phyloP scores from a whole-genome alignment of 2,113 vertebrate species.

The Conger conger region DNA sequence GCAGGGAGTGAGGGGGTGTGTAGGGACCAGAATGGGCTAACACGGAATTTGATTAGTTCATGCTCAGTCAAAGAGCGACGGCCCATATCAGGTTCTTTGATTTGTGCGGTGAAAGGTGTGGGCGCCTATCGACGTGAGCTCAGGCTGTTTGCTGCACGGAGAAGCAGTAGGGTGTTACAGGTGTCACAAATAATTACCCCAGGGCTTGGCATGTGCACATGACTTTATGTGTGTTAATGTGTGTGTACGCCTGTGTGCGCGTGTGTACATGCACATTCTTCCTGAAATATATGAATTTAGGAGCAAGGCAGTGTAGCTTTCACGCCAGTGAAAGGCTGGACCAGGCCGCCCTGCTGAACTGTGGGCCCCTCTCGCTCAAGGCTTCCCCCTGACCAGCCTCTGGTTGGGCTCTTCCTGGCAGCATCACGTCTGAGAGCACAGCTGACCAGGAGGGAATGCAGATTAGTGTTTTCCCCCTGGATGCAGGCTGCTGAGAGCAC shows the following conservation, averaged over 20 bases:
- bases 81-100: conserved; percentile 6
- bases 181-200: conserved; percentile 37
- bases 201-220: neutral
- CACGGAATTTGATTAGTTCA: neutral
- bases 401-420: neutral
- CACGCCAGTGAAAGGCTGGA: neutral
- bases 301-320: neutral
- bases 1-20: neutral
- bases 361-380: neutral
- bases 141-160: neutral
- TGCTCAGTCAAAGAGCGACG: neutral
- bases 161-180: conserved; percentile 25
- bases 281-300: conserved; percentile 26
- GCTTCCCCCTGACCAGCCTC: neutral
- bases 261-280: no score
- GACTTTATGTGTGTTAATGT: neutral
- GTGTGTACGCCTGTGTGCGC: neutral
- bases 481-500: neutral
- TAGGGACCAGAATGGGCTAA: neutral
- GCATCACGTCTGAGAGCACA: neutral
- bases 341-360: neutral
- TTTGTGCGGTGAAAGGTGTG: neutral
- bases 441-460: neutral
- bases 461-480: neutral
- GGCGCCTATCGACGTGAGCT: neutral